Percentiles rank a stretch among this genome's conserved stretches.
Conservation (phyloP, 2,113 vertebrate genomes). For the Guaruba guarouba region DNA sequence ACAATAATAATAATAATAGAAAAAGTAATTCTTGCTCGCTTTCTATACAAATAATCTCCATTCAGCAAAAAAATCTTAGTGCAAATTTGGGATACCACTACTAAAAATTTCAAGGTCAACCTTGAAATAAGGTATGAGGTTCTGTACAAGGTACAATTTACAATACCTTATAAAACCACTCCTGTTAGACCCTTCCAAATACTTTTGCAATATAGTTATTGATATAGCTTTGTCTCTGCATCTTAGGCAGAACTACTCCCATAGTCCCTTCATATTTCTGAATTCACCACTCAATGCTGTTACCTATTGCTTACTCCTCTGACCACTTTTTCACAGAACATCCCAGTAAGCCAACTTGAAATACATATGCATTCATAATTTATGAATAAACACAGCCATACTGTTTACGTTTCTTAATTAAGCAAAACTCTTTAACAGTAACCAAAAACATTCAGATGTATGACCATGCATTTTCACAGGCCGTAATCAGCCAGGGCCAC, state of each 20-base stretch:
- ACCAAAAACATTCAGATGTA: not conserved
- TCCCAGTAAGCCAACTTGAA: not conserved
- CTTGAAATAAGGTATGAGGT: not conserved
- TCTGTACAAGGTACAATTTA: not conserved
- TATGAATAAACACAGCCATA: constrained; percentile 16
- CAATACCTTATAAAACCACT: not conserved
- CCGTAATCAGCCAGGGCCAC: constrained; percentile 7
- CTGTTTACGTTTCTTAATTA: not conserved
- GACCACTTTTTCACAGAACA: not conserved
- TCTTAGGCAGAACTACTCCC: not conserved
- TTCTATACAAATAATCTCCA: not conserved
- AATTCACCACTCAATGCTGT: not conserved
- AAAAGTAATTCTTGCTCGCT: not conserved
- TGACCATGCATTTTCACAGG: not conserved
- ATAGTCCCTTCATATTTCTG: not conserved
- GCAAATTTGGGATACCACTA: not conserved
- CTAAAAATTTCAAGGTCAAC: not conserved
- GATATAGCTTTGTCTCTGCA: not conserved
- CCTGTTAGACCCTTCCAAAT: not conserved
- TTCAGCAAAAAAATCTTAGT: not conserved
- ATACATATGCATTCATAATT: constrained; percentile 31
- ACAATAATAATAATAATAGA: too few species aligned
- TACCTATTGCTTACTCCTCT: not conserved
- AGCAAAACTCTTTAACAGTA: not conserved
- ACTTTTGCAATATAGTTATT: not conserved